Evolutionary conservation across 2,888 invertebrate species (phyloP).

Genomic region (Sphecodes monilicornis): DNA sequence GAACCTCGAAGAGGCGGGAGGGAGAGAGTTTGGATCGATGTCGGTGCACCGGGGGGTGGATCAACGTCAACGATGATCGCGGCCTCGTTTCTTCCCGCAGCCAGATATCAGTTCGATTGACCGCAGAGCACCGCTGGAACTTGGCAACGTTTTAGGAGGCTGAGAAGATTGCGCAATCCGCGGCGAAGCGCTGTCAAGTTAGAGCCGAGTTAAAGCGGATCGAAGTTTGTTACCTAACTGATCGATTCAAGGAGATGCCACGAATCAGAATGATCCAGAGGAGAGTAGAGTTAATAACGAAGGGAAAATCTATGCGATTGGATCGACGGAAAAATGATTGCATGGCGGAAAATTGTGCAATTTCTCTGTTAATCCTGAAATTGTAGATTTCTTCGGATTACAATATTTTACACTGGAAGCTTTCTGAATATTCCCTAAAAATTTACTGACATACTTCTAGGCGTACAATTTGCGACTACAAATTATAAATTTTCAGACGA

Average conservation of each 20-base stretch:
- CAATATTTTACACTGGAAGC: too few species aligned
- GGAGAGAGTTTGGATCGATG: not conserved
- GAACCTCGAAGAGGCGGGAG: not conserved
- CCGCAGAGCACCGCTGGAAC: not conserved
- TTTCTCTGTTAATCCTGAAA: not conserved
- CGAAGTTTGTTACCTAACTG: slow-evolving; percentile 18
- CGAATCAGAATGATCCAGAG: not conserved
- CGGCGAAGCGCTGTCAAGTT: slow-evolving; percentile 13
- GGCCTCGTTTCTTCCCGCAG: not conserved
- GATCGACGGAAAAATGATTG: not conserved
- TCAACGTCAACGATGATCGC: slow-evolving; percentile 1
- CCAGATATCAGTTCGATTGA: not conserved
- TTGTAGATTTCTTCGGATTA: too few species aligned
- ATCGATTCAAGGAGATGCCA: not conserved
- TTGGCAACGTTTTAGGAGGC: not conserved
- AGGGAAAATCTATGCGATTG: too few species aligned
- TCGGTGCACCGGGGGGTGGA: not conserved
- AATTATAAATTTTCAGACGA: too few species aligned
- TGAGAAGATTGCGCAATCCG: slow-evolving; percentile 17
- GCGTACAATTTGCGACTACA: too few species aligned
- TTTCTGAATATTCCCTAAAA: too few species aligned
- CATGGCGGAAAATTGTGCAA: not conserved
- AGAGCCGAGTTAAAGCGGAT: not conserved
- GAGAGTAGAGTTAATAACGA: too few species aligned
- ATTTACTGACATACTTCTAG: too few species aligned